Base-by-base conservation (phyloP, 2,888 invertebrate genomes). In the Pristionchus maxplancki region DNA sequence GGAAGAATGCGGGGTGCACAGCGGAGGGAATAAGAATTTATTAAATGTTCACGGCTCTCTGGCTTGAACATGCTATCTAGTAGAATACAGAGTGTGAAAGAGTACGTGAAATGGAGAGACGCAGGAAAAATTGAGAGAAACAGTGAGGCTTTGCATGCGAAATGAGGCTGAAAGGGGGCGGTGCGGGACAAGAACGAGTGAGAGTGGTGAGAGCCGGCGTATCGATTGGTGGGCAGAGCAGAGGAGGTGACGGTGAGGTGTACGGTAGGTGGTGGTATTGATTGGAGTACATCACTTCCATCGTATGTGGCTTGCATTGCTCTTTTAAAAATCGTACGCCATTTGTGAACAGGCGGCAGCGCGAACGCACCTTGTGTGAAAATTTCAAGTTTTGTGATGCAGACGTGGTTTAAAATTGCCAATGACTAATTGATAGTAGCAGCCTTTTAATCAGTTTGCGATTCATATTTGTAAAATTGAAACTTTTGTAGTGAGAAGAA, bases 401-500 rank as follows among this genome's bases (percentile, higher is more conserved):
- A n/a, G n/a, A n/a, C n/a, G n/a, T n/a, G n/a, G n/a, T n/a, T n/a
- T n/a, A n/a, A n/a, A n/a, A n/a, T n/a, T n/a, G n/a, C n/a, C n/a
- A n/a, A n/a, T n/a, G n/a, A n/a, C n/a, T n/a, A n/a, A n/a, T n/a
- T n/a, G n/a, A n/a, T n/a, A n/a, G n/a, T n/a, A n/a, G n/a, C n/a
- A n/a, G n/a, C n/a, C n/a, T n/a, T n/a, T n/a, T n/a, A n/a, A n/a
- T 28, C 62, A 64, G 71, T 37, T 37, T 34, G 34, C 15, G 71
- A 71, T 17, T 2, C 9, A n/a, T n/a, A n/a, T n/a, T 24, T 17
- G 48, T 48, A 4, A n/a, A 37, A 37, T 34, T 40, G 20, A 44
- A 3, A 31, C 37, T 48, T 31, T 90, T 91, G 71, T 83, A 91
- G 91, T n/a, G 90, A 90, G 78, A 91, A 92, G 82, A 90, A 91